A percentile compares a stretch with the other conserved stretches of the same genome.
Conservation (phyloP, 2,113 vertebrate species). For the Bungarus multicinctus region DNA sequence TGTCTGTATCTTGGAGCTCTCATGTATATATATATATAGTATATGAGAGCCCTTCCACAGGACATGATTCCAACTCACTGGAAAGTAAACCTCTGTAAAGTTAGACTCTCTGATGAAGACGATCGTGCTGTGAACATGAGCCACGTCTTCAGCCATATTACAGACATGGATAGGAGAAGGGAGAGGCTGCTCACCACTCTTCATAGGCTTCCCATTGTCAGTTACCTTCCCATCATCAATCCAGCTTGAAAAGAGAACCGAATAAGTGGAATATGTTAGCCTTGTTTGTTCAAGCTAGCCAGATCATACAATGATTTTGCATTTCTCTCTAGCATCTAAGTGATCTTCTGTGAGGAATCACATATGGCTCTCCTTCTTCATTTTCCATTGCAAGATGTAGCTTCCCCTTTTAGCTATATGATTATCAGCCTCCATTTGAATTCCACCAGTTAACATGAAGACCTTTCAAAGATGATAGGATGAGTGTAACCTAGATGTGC, state of each 20-base stretch:
- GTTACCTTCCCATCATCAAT: no score
- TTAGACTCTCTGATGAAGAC: background rate
- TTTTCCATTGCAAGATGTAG: constrained; percentile 39
- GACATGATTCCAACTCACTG: background rate
- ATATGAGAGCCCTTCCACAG: background rate
- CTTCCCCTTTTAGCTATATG: constrained; percentile 57
- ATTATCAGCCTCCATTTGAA: constrained; percentile 43
- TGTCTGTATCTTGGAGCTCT: background rate
- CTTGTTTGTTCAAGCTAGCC: constrained; percentile 36
- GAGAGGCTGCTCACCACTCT: background rate
- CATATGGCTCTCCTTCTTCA: background rate
- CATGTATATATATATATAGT: no score
- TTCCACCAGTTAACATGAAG: constrained; percentile 50
- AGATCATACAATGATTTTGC: constrained; percentile 38
- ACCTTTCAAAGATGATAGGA: constrained; percentile 41
- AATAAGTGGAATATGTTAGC: no score
- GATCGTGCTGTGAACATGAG: background rate
- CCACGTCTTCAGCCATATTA: background rate
- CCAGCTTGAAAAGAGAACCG: no score
- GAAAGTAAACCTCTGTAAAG: background rate
- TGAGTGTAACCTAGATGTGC: constrained; percentile 25
- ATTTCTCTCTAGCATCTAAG: constrained; percentile 46
- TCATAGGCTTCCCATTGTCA: background rate
- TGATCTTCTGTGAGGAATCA: constrained; percentile 56
- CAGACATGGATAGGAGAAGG: background rate